Evolutionary conservation across 2,113 vertebrate species (phyloP).

Genomic region (Varanus salvator): DNA sequence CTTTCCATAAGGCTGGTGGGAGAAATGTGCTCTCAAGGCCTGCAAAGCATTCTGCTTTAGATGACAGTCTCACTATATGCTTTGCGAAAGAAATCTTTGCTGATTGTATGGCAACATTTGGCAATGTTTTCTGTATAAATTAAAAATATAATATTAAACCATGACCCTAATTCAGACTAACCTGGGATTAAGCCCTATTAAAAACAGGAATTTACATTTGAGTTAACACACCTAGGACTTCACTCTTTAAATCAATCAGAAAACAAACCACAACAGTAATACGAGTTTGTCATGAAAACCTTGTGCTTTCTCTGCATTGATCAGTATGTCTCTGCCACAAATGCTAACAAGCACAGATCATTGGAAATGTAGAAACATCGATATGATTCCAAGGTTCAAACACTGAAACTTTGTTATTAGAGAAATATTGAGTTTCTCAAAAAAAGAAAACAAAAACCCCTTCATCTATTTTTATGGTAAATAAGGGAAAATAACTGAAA

Average conservation of each 20-base stretch:
- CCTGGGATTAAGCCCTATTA: neutral
- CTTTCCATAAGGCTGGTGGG: neutral
- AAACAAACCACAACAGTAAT: slow-evolving; percentile 39
- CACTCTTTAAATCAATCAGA: neutral
- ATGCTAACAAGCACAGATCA: slow-evolving; percentile 20
- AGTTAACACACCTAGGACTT: neutral
- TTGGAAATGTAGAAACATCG: slow-evolving; percentile 18
- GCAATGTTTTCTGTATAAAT: slow-evolving; percentile 26
- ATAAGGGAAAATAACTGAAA: slow-evolving; percentile 6
- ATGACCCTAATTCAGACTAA: neutral
- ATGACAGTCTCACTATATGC: neutral
- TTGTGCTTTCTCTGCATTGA: slow-evolving; percentile 33
- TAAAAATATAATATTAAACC: slow-evolving; percentile 31
- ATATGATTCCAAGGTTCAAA: neutral
- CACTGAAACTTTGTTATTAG: slow-evolving; percentile 1
- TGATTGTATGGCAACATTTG: slow-evolving; percentile 17
- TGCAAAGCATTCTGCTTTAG: slow-evolving; percentile 21
- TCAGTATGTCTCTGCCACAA: slow-evolving; percentile 36
- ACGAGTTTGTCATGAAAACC: slow-evolving; percentile 18
- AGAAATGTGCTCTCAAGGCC: slow-evolving; percentile 35
- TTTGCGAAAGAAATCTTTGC: slow-evolving; percentile 53
- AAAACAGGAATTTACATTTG: neutral
- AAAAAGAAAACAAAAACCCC: slow-evolving; percentile 1
- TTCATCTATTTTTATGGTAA: slow-evolving; percentile 30
- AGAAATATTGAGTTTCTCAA: neutral